Evolutionary conservation across 2,888 invertebrate genomes (phyloP), one percentile per base, ranked within the genome.

Genomic region (Agonopterix alstromeriana): DNA sequence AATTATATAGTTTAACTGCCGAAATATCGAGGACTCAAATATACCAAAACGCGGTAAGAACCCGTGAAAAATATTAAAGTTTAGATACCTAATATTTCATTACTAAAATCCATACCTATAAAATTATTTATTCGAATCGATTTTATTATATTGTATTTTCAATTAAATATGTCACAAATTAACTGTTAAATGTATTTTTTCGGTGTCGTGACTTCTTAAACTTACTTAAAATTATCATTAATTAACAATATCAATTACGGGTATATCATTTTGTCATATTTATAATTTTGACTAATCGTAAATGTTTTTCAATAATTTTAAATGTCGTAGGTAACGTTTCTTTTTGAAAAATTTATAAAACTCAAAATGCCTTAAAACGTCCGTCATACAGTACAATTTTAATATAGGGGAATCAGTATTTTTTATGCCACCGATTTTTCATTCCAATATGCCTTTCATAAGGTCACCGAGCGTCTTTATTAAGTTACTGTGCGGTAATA

Each of bases 361-460:
- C 9, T 27, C 7, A 27, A 43, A 48, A 41, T 35, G 49, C 50
- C 44, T 52, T 47, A 48, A 43, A 41, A 46, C 10, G 48, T 50
- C 48, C 43, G 45, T 49, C 27, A 38, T 27, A 9, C 43, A 36
- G 47, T 48, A 48, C 38, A 49, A 52, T 45, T 43, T 55, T 53
- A 53, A 55, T 52, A 53, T 54, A 52, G 54, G 46, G 50, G 42
- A 48, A 55, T 45, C 70, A 70, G 69, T 74, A 73, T 76, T 74
- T 73, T 69, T 51, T 70, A 68, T 38, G 71, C 77, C 77, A 76
- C 76, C 77, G 76, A 76, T 54, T 48, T 54, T 60, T 63, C 75
- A 77, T 74, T 77, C 75, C 75, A 74, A 48, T 50, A 35, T 46
- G 27, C 5, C 27, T 5, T 27, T 38, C 11, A 45, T 5, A 41